Conservation (phyloP, 1,140 invertebrate genomes). For the Oscheius sp. region DNA sequence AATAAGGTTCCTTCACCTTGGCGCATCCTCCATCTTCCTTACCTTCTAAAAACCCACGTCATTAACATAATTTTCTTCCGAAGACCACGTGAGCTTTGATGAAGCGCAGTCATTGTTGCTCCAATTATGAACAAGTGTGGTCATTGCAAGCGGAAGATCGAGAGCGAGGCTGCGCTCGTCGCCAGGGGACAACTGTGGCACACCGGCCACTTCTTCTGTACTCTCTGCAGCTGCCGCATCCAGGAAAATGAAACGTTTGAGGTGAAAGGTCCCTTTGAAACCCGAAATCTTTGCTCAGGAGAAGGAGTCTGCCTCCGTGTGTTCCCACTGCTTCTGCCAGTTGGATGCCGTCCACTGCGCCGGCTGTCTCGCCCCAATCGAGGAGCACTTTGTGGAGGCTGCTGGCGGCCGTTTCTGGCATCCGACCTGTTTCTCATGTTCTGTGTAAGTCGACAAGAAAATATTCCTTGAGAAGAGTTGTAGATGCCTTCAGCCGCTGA, state of each 20-base stretch:
- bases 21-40: too few relatives aligned
- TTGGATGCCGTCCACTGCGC: neutral
- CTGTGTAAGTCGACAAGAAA: neutral
- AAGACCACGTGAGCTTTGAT: too few relatives aligned
- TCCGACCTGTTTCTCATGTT: neutral
- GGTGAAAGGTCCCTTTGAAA: too few relatives aligned
- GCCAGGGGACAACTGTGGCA: neutral
- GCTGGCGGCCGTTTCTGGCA: neutral
- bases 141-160: neutral
- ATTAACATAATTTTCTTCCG: too few relatives aligned
- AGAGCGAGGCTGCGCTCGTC: neutral
- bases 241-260: slow-evolving; percentile 1
- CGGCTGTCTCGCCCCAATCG: slow-evolving; percentile 1
- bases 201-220: neutral
- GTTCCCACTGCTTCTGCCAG: neutral
- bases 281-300: too few relatives aligned
- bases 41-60: too few relatives aligned
- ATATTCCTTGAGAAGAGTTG: neutral
- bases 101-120: too few relatives aligned
- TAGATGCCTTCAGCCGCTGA: neutral
- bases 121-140: neutral
- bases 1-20: too few relatives aligned
- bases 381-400: neutral
- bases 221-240: slow-evolving; percentile 1
- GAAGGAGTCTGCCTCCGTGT: neutral